Base-by-base conservation (phyloP, 2,888 invertebrate species). In the Agrotis segetum region DNA sequence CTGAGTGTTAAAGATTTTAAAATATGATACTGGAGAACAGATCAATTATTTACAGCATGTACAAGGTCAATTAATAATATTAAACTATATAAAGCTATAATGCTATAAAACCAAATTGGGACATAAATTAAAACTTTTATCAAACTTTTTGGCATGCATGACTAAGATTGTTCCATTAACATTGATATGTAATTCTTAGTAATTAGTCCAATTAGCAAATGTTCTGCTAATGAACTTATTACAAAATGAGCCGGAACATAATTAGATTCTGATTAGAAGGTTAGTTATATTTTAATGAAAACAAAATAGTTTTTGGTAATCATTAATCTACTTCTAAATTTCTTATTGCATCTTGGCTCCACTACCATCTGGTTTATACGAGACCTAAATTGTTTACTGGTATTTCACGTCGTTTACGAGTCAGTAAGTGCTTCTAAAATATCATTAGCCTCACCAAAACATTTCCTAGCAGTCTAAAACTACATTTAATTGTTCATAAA, bases 201-300 rank as follows among this genome's bases (percentile, higher is more conserved):
- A 49, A 79, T 82, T 63, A 70, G 58, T 61, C 46, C 47, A 67
- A 85, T 82, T 85, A 79, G 55, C 68, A 67, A 68, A 62, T 65
- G 44, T 55, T 60, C 53, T 67, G 61, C 44, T 71, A 81, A 69
- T 59, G 44, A 58, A 74, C 47, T 78, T 53, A 72, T 79, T 79
- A 56, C 29, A 50, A 56, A 71, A 79, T 60, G 62, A 60, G 24
- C 49, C 59, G 9, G 29, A 56, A 49, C 14, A n/a, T 52, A 64
- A 64, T 47, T 50, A 62, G 29, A 76, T 62, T 70, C 56, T 46
- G 14, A 6, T 65, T 58, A 55, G 21, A 14, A 56, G 13, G 29
- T 60, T n/a, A 52, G 40, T 40, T 40, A 40, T 40, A 40, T 40
- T 40, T 49, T 53, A 50, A 1, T 46, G 7, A 46, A 2, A 61